Conservation (phyloP, 2,113 vertebrate species). For the western clawed frog (Xenopus tropicalis) region DNA sequence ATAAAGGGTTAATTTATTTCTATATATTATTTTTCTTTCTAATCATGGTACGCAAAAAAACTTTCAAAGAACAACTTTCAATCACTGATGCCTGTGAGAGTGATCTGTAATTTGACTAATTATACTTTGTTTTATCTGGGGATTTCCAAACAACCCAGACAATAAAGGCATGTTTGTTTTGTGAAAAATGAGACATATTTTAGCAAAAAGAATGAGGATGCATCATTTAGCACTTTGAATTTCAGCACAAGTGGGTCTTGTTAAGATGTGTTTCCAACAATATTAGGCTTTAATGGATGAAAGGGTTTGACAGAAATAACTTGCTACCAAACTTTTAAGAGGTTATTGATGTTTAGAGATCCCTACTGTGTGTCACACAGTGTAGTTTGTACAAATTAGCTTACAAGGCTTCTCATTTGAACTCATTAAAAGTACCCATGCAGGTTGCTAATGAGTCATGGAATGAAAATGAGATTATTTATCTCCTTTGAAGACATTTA, state of each 20-base stretch:
- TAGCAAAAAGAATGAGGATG: constrained; percentile 42
- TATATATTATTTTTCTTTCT: too few species aligned
- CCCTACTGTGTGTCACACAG: constrained; percentile 39
- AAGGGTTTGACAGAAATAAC: constrained; percentile 46
- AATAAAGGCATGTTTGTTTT: constrained; percentile 46
- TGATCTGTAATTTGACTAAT: constrained; percentile 15
- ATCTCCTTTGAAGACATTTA: constrained; percentile 31
- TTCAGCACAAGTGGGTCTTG: constrained; percentile 43
- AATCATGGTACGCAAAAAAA: neutral
- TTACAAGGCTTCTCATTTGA: constrained; percentile 52
- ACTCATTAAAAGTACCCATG: constrained; percentile 50
- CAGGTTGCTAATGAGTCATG: constrained; percentile 36
- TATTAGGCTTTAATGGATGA: constrained; percentile 48
- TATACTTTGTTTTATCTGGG: constrained; percentile 36
- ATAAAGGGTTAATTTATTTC: too few species aligned
- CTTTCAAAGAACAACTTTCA: constrained; percentile 31
- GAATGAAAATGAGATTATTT: constrained; percentile 41
- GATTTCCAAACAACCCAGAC: constrained; percentile 45
- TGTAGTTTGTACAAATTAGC: constrained; percentile 53
- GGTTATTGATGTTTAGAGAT: constrained; percentile 43
- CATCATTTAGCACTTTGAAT: constrained; percentile 46
- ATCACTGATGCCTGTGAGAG: constrained; percentile 30
- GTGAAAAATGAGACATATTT: constrained; percentile 42
- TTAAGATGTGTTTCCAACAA: constrained; percentile 42
- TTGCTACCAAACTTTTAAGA: constrained; percentile 49